Evolutionary conservation across 2,888 invertebrate species (phyloP).

Genomic region (Spilarctia lutea): DNA sequence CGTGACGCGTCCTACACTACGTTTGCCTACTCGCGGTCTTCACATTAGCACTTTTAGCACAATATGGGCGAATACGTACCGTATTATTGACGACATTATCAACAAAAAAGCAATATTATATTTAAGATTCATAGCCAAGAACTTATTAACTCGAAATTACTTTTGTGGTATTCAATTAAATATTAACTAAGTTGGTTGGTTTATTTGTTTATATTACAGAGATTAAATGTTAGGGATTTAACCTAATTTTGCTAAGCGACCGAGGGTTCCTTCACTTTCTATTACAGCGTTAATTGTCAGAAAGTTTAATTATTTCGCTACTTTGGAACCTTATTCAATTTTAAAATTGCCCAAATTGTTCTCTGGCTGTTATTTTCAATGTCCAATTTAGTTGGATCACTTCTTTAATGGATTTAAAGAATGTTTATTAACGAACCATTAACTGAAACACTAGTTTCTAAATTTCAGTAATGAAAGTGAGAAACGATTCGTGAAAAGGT

Average conservation of each 20-base stretch:
- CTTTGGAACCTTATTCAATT: conserved; percentile 41
- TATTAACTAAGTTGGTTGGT: conserved; percentile 37
- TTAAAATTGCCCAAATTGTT: conserved; percentile 19
- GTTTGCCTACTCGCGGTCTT: too few relatives aligned
- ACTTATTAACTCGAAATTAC: conserved; percentile 26
- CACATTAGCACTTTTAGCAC: too few relatives aligned
- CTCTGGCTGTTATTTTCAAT: conserved; percentile 9
- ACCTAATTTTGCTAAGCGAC: conserved; percentile 36
- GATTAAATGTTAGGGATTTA: conserved; percentile 29
- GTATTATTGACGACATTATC: neutral
- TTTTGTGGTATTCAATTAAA: conserved; percentile 30
- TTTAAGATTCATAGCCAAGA: conserved; percentile 21
- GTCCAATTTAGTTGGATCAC: conserved; percentile 18
- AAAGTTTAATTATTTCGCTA: conserved; percentile 45
- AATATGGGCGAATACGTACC: neutral
- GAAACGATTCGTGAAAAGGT: neutral
- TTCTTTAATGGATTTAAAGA: conserved; percentile 8
- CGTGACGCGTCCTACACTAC: too few relatives aligned
- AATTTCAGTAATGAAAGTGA: neutral
- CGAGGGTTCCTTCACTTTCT: conserved; percentile 27
- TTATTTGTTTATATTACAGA: conserved; percentile 30
- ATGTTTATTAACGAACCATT: conserved; percentile 12
- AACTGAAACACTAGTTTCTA: conserved; percentile 3
- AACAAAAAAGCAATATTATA: conserved; percentile 3
- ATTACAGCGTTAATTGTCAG: conserved; percentile 44